Evolutionary conservation across 30 jellyfish, hydroid and myxozoan species (phyloP).

Genomic region (Aurelia aurita complex sp. Pacific): DNA sequence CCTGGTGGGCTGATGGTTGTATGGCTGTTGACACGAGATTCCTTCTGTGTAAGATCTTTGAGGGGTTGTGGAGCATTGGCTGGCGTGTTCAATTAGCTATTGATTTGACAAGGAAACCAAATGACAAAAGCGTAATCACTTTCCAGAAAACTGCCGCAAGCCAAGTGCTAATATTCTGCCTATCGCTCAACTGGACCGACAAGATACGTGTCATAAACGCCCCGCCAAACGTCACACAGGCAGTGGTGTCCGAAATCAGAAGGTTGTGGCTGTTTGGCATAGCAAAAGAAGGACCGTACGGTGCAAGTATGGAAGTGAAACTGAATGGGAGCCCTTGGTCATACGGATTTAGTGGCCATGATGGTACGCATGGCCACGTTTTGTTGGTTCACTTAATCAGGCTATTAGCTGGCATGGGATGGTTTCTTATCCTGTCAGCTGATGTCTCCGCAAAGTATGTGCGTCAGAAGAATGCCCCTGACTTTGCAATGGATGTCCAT

Average conservation of each 20-base stretch:
- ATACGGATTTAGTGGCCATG: conserved; percentile 3
- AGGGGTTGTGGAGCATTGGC: conserved; percentile 44
- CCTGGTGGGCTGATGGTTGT: conserved; percentile 69
- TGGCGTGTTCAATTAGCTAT: conserved; percentile 38
- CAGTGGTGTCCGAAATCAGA: conserved; percentile 2
- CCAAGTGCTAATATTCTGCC: conserved; percentile 29
- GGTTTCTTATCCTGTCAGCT: conserved; percentile 63
- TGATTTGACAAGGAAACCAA: conserved; percentile 44
- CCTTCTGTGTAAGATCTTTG: conserved; percentile 34
- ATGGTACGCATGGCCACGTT: conserved; percentile 60
- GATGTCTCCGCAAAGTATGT: conserved; percentile 68
- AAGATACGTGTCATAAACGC: conserved; percentile 57
- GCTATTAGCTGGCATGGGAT: conserved; percentile 48
- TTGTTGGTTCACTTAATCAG: conserved; percentile 19
- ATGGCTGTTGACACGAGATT: conserved; percentile 31
- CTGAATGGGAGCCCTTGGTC: conserved; percentile 71
- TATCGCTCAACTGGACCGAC: conserved; percentile 43
- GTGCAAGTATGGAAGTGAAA: conserved; percentile 23
- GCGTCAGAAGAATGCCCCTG: conserved; percentile 53
- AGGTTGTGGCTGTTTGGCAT: conserved; percentile 52
- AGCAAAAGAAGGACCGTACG: not conserved
- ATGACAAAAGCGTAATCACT: conserved; percentile 37
- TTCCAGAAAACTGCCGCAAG: conserved; percentile 50
- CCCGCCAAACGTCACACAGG: conserved; percentile 34
- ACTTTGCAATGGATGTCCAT: conserved; percentile 67